Evolutionary conservation across 2,888 invertebrate species (phyloP).

Genomic region (Kryphioiulus occultus): DNA sequence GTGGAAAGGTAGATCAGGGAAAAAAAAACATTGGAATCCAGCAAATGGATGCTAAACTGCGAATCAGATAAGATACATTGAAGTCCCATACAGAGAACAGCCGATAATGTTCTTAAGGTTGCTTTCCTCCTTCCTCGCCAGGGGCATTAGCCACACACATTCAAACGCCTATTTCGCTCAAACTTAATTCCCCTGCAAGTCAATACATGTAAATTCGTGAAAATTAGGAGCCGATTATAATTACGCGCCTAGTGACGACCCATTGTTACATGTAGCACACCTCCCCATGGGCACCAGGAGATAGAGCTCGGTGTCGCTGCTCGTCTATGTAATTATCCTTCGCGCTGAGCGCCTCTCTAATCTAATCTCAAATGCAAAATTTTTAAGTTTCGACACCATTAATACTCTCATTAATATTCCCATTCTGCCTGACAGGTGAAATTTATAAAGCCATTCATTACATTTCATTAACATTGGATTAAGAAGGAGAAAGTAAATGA

Average conservation of each 20-base stretch:
- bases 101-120: too few species aligned
- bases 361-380: slow-evolving; percentile 26
- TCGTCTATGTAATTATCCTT: neutral
- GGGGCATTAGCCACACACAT: neutral
- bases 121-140: too few species aligned
- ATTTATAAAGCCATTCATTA: slow-evolving; percentile 35
- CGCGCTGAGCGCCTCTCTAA: slow-evolving; percentile 7
- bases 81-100: too few species aligned
- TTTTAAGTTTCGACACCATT: slow-evolving; percentile 35
- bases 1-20: too few species aligned
- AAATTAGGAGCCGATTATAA: slow-evolving; percentile 17
- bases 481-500: slow-evolving; percentile 26
- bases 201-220: neutral
- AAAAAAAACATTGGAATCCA: too few species aligned
- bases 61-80: too few species aligned
- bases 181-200: neutral
- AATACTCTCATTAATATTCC: slow-evolving; percentile 35
- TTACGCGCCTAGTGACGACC: neutral
- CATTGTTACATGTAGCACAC: neutral
- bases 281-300: neutral
- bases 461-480: slow-evolving; percentile 35
- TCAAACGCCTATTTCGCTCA: neutral
- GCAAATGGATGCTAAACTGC: too few species aligned
- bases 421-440: slow-evolving; percentile 35
- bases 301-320: neutral